Evolutionary conservation across 2,888 invertebrate species (phyloP).

Genomic region (Dryadula phaetusa): DNA sequence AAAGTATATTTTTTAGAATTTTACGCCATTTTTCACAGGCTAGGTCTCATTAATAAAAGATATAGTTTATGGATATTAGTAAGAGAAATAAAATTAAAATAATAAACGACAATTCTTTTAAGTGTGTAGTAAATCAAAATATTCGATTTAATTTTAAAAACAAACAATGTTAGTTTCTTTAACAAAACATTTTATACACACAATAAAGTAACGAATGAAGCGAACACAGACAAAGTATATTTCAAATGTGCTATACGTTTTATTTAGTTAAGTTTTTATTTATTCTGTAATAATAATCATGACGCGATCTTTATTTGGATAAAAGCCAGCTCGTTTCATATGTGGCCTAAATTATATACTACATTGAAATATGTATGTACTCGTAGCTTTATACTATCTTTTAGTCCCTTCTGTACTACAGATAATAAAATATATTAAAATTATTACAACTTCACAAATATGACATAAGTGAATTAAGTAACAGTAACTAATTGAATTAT

Average conservation of each 20-base stretch:
- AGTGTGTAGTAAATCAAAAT: no score
- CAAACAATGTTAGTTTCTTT: no score
- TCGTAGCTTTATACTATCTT: neutral
- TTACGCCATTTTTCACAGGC: no score
- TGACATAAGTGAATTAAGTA: neutral
- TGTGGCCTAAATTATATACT: conserved; percentile 39
- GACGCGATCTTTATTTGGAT: conserved; percentile 36
- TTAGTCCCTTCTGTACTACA: neutral
- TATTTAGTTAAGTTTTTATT: neutral
- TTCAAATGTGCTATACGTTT: neutral
- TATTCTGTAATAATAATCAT: conserved; percentile 17
- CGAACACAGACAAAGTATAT: neutral
- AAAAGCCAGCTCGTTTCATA: conserved; percentile 35
- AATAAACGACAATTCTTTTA: no score
- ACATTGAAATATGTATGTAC: neutral
- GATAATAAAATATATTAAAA: neutral
- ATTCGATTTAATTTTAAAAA: no score
- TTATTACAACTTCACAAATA: neutral
- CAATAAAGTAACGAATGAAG: no score
- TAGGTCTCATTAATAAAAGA: no score
- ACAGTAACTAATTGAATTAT: no score
- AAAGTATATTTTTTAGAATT: no score
- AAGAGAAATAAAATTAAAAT: no score
- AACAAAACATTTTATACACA: no score
- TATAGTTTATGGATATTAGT: no score